These are phyloP conservation scores for Euproctis similis DNA, from an alignment of 2,888 invertebrate species.

Conservation along the genomic window DNA sequence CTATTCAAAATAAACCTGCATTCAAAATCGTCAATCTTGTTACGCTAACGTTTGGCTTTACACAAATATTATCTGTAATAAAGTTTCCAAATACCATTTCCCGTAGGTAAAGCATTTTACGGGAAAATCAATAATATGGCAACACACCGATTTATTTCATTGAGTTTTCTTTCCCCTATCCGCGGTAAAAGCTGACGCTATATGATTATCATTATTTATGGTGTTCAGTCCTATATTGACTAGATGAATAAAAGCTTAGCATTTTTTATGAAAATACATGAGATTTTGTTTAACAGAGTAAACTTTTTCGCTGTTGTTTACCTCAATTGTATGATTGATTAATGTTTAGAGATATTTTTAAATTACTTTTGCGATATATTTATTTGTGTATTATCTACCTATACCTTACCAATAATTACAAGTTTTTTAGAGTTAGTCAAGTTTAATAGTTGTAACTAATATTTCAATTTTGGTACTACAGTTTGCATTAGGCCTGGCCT, in stretches of 20 bases:
- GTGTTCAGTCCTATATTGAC: conserved; percentile 20
- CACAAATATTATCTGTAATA: conserved; percentile 25
- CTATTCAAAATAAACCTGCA: too few species aligned
- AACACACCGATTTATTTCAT: conserved; percentile 39
- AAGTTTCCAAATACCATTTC: conserved; percentile 21
- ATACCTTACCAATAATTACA: too few species aligned
- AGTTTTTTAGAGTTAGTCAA: too few species aligned
- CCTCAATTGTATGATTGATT: too few species aligned
- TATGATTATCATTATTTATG: conserved; percentile 46
- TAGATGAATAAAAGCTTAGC: conserved; percentile 21
- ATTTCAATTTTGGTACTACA: too few species aligned
- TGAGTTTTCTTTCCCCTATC: conserved; percentile 31
- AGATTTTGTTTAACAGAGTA: conserved; percentile 14
- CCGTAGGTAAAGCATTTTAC: conserved; percentile 21
- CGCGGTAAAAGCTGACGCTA: conserved; percentile 30
- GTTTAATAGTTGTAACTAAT: too few species aligned
- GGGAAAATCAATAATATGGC: conserved; percentile 28
- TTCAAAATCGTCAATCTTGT: conserved; percentile 6
- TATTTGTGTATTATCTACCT: too few species aligned
- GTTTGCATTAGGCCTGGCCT: too few species aligned
- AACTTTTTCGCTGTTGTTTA: conserved; percentile 15
- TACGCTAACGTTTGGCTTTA: conserved; percentile 17
- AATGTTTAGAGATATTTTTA: too few species aligned
- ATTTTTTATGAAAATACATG: too few species aligned
- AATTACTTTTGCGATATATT: too few species aligned